These are phyloP conservation scores for Hydra vulgaris DNA, from an alignment of 30 jellyfish, hydroid and myxozoan genomes.

Conservation along the genomic window DNA sequence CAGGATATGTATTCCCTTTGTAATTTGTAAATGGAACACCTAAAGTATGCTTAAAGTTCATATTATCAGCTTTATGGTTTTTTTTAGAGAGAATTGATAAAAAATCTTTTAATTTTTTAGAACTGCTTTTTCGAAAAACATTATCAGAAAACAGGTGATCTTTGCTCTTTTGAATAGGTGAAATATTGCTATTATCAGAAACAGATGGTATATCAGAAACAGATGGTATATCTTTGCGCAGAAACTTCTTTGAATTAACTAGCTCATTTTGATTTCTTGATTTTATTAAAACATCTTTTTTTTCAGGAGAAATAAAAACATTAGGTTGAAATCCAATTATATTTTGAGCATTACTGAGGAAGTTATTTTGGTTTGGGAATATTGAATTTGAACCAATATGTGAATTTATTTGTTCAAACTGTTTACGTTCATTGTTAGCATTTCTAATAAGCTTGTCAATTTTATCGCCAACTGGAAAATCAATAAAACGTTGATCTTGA, in stretches of 20 bases:
- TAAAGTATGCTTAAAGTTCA: too few species aligned
- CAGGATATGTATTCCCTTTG: too few species aligned
- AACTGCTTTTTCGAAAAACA: too few species aligned
- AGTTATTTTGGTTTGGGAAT: neutral
- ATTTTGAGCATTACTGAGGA: neutral
- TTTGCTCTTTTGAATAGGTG: too few species aligned
- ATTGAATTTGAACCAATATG: neutral
- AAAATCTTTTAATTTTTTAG: too few species aligned
- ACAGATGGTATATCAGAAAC: too few species aligned
- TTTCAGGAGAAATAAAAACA: neutral
- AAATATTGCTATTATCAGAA: too few species aligned
- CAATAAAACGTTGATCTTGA: neutral
- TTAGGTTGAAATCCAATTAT: slow-evolving; percentile 3
- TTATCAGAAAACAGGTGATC: too few species aligned
- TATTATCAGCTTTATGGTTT: too few species aligned
- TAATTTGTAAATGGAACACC: too few species aligned
- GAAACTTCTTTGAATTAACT: neutral
- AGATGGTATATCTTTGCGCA: too few species aligned
- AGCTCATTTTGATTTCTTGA: neutral
- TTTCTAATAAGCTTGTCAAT: neutral
- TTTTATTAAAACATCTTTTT: neutral
- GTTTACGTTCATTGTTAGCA: neutral
- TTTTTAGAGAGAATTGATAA: too few species aligned
- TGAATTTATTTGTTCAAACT: neutral
- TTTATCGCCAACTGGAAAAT: neutral